A percentile compares a stretch with the other conserved stretches of the same genome.
Conservation (phyloP, 2,888 invertebrate genomes). For the Plebejus anna region DNA sequence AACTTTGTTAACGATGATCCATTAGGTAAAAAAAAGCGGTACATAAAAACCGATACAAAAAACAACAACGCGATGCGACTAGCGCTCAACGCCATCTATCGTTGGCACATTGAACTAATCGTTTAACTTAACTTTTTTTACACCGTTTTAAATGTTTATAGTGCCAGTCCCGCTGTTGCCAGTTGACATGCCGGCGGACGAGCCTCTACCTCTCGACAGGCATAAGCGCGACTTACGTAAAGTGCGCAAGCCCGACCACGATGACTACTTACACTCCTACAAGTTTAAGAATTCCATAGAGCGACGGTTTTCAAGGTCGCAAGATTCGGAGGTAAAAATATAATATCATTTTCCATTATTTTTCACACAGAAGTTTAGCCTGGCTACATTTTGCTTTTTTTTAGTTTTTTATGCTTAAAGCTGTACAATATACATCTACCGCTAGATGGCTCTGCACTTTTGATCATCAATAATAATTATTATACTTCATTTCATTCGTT, state of each 20-base stretch:
- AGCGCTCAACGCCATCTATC: not conserved
- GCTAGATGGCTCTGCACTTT: too few species aligned
- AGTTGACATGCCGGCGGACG: conserved; percentile 38
- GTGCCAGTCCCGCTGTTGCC: conserved; percentile 42
- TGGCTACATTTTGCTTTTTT: too few species aligned
- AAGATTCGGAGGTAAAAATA: conserved; percentile 64
- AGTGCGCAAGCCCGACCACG: conserved; percentile 68
- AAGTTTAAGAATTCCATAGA: conserved; percentile 98
- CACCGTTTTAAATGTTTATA: conserved; percentile 32
- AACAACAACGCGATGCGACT: not conserved
- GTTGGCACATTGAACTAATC: not conserved
- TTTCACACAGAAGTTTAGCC: not conserved
- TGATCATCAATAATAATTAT: too few species aligned
- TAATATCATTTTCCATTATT: not conserved
- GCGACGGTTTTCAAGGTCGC: conserved; percentile 86
- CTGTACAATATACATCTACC: too few species aligned
- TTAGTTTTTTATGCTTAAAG: too few species aligned
- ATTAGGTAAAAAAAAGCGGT: too few species aligned
- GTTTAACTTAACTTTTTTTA: too few species aligned
- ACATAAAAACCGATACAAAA: too few species aligned
- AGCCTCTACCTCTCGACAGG: conserved; percentile 53
- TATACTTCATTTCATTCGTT: too few species aligned
- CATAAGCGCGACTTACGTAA: conserved; percentile 59
- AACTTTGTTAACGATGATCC: too few species aligned
- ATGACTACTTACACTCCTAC: conserved; percentile 83